Conservation (phyloP, 2,888 invertebrate species). For the Macrostomum cliftonense region DNA sequence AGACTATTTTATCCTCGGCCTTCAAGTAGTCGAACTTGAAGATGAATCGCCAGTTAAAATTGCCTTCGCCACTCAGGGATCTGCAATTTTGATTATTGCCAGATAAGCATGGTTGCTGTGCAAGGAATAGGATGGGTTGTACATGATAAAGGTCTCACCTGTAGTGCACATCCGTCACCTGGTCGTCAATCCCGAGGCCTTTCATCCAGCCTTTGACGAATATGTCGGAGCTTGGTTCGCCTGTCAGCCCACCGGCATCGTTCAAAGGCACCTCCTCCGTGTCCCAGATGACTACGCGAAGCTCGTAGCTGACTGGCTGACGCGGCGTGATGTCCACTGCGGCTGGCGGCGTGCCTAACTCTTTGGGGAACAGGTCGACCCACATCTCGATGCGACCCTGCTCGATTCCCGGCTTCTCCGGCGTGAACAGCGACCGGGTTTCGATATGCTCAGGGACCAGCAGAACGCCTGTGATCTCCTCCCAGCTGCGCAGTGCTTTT, state of each 20-base stretch:
- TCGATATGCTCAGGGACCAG: conserved; percentile 46
- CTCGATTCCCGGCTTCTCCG: conserved; percentile 38
- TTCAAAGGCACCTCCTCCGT: conserved; percentile 77
- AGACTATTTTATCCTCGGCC: conserved; percentile 55
- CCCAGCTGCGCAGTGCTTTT: conserved; percentile 46
- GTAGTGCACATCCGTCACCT: conserved; percentile 14
- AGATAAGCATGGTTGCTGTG: too few relatives aligned
- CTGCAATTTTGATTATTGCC: too few relatives aligned
- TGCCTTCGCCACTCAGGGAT: conserved; percentile 56
- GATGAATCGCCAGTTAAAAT: conserved; percentile 75
- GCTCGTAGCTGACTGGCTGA: conserved; percentile 52
- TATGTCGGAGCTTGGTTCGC: conserved; percentile 76
- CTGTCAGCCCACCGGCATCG: conserved; percentile 64
- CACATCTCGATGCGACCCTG: conserved; percentile 77
- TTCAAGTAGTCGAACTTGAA: conserved; percentile 58
- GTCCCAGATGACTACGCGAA: conserved; percentile 74
- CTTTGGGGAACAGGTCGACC: conserved; percentile 84
- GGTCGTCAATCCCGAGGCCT: conserved; percentile 11
- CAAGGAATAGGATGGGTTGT: too few relatives aligned
- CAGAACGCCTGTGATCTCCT: conserved; percentile 52
- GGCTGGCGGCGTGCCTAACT: conserved; percentile 50
- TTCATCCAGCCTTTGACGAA: conserved; percentile 56
- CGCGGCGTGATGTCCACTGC: conserved; percentile 57
- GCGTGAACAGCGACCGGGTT: conserved; percentile 36
- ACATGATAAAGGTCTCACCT: too few relatives aligned